These are phyloP conservation scores for Ciconia maguari DNA, from an alignment of 2,113 vertebrate species.

Conservation along the genomic window DNA sequence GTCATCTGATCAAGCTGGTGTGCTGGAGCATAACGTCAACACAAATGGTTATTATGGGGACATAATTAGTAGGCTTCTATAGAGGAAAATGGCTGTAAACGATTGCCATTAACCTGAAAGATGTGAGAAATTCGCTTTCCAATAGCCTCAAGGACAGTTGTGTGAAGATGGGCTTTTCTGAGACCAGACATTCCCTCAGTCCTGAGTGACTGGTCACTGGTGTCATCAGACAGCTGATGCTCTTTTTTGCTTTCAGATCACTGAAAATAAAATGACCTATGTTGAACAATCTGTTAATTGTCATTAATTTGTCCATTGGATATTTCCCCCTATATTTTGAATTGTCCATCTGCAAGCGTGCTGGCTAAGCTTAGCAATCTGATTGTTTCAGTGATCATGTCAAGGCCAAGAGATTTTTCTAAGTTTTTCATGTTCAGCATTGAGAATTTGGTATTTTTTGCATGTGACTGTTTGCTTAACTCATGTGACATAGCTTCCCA, in stretches of 20 bases:
- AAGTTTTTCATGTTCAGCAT: neutral
- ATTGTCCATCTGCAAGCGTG: slow-evolving; percentile 35
- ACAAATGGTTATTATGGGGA: neutral
- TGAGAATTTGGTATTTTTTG: neutral
- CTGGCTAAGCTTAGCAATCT: slow-evolving; percentile 24
- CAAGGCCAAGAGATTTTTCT: neutral
- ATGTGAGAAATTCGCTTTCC: neutral
- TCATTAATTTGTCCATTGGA: slow-evolving; percentile 28
- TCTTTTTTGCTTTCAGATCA: neutral
- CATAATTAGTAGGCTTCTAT: neutral
- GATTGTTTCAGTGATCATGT: slow-evolving; percentile 13
- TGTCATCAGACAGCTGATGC: neutral
- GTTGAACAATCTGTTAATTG: slow-evolving; percentile 17
- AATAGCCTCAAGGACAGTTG: neutral
- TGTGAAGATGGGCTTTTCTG: neutral
- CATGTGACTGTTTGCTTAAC: neutral
- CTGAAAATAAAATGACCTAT: neutral
- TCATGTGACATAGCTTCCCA: neutral
- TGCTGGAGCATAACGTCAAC: neutral
- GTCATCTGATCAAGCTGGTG: neutral
- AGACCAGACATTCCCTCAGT: neutral
- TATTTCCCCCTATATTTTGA: slow-evolving; percentile 22
- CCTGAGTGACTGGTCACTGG: neutral
- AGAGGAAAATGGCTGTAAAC: neutral
- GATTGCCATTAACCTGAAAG: neutral